A percentile compares a stretch with the other conserved stretches of the same genome.
Conservation (phyloP, 2,113 vertebrate species). For the Laticauda colubrina region DNA sequence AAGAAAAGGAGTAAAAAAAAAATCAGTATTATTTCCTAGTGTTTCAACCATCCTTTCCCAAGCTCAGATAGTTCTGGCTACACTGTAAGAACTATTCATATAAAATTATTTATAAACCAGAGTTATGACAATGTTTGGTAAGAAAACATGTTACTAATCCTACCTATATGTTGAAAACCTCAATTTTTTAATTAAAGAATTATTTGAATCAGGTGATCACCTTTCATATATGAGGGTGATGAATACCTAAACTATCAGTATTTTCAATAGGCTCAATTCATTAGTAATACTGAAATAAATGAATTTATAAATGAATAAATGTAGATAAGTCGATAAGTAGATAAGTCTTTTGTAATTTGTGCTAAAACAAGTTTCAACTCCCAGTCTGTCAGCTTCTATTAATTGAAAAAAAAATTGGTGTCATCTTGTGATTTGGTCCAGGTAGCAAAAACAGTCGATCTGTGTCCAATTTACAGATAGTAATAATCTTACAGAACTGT, state of each 20-base stretch:
- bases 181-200: slow-evolving; percentile 40
- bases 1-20: slow-evolving; percentile 64
- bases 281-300: background rate
- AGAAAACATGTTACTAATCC: slow-evolving; percentile 39
- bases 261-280: background rate
- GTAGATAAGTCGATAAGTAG: background rate
- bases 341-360: background rate
- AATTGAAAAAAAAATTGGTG: background rate
- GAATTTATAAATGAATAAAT: background rate
- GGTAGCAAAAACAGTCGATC: background rate
- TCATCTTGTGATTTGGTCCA: background rate
- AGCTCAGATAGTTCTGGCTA: slow-evolving; percentile 10
- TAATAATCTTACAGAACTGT: background rate
- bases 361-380: background rate
- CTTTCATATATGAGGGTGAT: slow-evolving; percentile 41
- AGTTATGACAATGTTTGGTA: slow-evolving; percentile 39
- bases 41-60: slow-evolving; percentile 46
- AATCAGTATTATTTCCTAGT: slow-evolving; percentile 63
- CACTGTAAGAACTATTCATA: slow-evolving; percentile 14
- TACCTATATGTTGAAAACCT: slow-evolving; percentile 30
- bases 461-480: background rate
- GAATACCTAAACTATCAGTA: slow-evolving; percentile 35
- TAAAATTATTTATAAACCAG: slow-evolving; percentile 51
- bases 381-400: background rate
- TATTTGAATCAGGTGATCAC: slow-evolving; percentile 16